These are phyloP conservation scores for Pantherophis guttatus DNA, from an alignment of 2,113 vertebrate species.

Conservation along the genomic window DNA sequence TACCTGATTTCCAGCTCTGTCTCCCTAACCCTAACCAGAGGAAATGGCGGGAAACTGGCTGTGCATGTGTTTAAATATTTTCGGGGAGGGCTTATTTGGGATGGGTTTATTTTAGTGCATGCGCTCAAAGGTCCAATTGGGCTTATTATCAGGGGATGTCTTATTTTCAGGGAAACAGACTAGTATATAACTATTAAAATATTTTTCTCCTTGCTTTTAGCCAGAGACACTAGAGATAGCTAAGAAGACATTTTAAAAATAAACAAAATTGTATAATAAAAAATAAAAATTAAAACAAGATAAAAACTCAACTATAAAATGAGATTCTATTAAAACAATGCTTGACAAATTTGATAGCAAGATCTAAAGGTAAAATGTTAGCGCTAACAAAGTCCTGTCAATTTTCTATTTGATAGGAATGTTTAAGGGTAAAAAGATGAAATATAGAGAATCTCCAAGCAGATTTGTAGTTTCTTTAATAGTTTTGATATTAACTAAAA, in stretches of 20 bases:
- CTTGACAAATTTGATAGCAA: not conserved
- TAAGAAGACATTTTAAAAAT: not conserved
- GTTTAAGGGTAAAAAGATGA: not conserved
- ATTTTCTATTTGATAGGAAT: not conserved
- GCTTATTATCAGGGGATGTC: too few relatives aligned
- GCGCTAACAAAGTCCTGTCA: not conserved
- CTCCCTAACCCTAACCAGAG: too few relatives aligned
- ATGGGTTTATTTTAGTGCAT: too few relatives aligned
- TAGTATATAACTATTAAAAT: not conserved
- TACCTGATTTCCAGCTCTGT: too few relatives aligned
- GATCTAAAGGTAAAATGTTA: not conserved
- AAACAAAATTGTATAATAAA: not conserved
- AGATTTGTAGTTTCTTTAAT: not conserved
- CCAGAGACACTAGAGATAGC: not conserved
- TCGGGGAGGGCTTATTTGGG: too few relatives aligned
- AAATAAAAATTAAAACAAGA: not conserved
- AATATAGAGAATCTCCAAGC: not conserved
- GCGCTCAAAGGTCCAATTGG: too few relatives aligned
- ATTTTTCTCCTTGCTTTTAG: not conserved
- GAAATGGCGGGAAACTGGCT: too few relatives aligned
- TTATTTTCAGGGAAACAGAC: too few relatives aligned
- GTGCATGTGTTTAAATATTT: too few relatives aligned
- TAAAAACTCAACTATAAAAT: constrained; percentile 3
- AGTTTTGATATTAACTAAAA: not conserved
- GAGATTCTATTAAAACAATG: not conserved